Percentiles rank a stretch among this genome's conserved stretches.
phyloP scores from a whole-genome alignment of 2,797 vertebrate species.

The Luscinia luscinia region DNA sequence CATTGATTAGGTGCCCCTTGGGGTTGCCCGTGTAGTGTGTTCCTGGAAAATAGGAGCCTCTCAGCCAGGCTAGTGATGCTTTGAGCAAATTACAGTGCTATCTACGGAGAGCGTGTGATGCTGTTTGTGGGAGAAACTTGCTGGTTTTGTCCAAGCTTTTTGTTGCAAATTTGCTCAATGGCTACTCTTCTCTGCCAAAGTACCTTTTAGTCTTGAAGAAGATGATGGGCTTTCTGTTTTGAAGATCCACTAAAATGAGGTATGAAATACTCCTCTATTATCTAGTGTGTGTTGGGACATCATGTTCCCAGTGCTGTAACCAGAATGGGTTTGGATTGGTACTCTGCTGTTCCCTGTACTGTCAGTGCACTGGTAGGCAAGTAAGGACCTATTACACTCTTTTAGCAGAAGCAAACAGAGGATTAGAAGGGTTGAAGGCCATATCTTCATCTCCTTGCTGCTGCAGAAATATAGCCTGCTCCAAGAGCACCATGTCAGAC shows the following conservation, averaged over 20 bases:
- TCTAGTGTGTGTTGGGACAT: neutral
- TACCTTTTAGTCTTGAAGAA: neutral
- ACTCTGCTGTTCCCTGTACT: neutral
- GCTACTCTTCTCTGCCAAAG: neutral
- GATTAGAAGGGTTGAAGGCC: neutral
- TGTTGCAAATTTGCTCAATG: slow-evolving; percentile 3
- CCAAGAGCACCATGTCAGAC: neutral
- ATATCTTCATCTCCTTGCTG: neutral
- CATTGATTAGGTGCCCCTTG: neutral
- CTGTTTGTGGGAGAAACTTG: neutral
- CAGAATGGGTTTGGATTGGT: neutral
- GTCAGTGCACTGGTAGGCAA: neutral
- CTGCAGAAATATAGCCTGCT: neutral
- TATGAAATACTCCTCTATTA: neutral
- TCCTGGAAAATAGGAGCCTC: slow-evolving; percentile 4
- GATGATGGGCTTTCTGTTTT: slow-evolving; percentile 3
- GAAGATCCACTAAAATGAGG: slow-evolving; percentile 2
- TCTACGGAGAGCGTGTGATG: rapidly evolving
- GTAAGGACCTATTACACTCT: neutral
- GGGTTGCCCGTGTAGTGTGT: neutral
- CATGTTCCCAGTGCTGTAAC: neutral
- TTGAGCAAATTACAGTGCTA: slow-evolving; percentile 5
- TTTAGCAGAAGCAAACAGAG: neutral
- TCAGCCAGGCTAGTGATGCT: neutral
- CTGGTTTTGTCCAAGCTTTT: neutral